phyloP scores from a whole-genome alignment of 2,888 invertebrate species.

The Himalopsyche anomala region DNA sequence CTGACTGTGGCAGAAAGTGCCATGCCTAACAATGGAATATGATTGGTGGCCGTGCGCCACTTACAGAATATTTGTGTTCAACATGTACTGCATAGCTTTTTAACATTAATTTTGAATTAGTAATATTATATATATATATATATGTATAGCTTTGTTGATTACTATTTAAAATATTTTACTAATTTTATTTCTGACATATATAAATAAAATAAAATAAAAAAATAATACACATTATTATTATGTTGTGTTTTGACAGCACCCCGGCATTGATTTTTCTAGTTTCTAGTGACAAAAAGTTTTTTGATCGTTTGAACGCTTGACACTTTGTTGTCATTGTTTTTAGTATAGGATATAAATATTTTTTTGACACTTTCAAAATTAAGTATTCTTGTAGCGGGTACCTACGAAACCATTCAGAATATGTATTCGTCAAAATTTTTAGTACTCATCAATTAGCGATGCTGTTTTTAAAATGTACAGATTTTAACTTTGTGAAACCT shows the following conservation, averaged over 20 bases:
- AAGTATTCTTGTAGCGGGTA: not conserved
- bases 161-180: not conserved
- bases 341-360: not conserved
- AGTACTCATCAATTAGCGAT: not conserved
- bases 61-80: constrained; percentile 16
- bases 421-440: no score
- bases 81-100: not conserved
- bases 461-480: not conserved
- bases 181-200: not conserved
- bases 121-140: no score
- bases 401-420: no score
- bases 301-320: not conserved
- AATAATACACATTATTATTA: not conserved
- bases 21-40: not conserved
- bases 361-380: not conserved
- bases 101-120: not conserved
- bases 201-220: not conserved
- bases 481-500: no score
- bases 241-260: not conserved
- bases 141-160: not conserved
- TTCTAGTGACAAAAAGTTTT: not conserved
- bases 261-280: not conserved
- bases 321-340: not conserved
- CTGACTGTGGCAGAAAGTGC: no score
- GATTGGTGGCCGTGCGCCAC: no score